Evolutionary conservation across 2,797 vertebrate species (phyloP).

Genomic region (Enteromius trimaculatus): DNA sequence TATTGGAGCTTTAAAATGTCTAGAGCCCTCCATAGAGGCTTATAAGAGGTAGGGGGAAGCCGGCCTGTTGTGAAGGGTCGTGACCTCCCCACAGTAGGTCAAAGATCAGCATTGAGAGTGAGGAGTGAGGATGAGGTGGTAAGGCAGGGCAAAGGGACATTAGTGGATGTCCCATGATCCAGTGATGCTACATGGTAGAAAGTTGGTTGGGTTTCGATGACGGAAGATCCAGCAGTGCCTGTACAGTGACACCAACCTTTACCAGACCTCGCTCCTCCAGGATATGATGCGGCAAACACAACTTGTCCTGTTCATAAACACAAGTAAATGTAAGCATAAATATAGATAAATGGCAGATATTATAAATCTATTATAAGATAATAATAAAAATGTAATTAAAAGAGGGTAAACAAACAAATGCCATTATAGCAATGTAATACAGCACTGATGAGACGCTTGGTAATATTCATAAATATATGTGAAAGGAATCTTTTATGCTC

Average conservation of each 20-base stretch:
- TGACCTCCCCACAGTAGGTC: conserved; percentile 27
- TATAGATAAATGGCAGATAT: background rate
- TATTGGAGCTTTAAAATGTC: conserved; percentile 28
- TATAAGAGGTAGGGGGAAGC: conserved; percentile 38
- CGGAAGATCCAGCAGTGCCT: conserved; percentile 93
- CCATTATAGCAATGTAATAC: background rate
- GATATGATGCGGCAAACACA: conserved; percentile 98
- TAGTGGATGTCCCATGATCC: conserved; percentile 2
- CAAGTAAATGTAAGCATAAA: background rate
- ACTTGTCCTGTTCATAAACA: conserved; percentile 84
- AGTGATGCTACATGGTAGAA: conserved; percentile 81
- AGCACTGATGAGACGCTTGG: background rate
- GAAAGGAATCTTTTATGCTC: background rate
- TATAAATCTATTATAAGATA: background rate
- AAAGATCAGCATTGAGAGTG: conserved; percentile 40
- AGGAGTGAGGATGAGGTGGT: conserved; percentile 31
- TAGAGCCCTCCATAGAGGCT: conserved; percentile 5
- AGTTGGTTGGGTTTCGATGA: conserved; percentile 83
- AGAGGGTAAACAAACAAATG: background rate
- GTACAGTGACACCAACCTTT: conserved; percentile 93
- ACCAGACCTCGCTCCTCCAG: conserved; percentile 95
- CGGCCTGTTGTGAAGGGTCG: conserved; percentile 18
- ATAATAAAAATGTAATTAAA: background rate
- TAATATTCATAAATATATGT: background rate
- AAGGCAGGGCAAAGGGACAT: conserved; percentile 48